Conservation (phyloP, 2,797 vertebrate species). For the Lacerta viridis region DNA sequence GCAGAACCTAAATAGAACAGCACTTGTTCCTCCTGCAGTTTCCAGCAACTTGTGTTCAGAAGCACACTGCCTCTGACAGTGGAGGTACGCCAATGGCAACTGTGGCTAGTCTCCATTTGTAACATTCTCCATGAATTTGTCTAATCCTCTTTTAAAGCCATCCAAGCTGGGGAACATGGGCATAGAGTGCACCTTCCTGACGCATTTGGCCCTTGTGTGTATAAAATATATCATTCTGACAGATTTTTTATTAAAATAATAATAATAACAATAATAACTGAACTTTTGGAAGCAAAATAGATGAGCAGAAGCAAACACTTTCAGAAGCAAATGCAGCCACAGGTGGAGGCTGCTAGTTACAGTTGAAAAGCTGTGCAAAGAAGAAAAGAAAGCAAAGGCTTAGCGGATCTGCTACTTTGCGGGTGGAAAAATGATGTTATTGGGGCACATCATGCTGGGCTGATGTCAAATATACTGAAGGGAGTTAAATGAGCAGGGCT, state of each 20-base stretch:
- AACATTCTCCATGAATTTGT: too few relatives aligned
- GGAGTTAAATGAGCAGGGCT: conserved; percentile 9
- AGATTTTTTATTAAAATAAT: neutral
- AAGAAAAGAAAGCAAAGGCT: conserved; percentile 10
- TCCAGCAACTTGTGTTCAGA: too few relatives aligned
- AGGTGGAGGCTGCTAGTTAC: conserved; percentile 9
- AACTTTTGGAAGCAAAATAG: neutral
- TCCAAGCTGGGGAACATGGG: too few relatives aligned
- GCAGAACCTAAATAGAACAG: too few relatives aligned
- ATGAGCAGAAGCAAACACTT: neutral
- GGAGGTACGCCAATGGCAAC: too few relatives aligned
- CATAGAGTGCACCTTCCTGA: neutral
- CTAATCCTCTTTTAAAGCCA: too few relatives aligned
- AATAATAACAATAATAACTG: neutral
- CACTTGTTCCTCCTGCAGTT: too few relatives aligned
- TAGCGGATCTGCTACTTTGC: neutral
- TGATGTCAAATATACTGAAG: conserved; percentile 1
- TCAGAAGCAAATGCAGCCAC: neutral
- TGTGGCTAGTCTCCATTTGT: too few relatives aligned
- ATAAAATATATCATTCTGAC: neutral
- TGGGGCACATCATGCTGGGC: neutral
- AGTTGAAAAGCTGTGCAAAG: neutral
- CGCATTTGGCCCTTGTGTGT: neutral
- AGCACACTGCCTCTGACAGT: too few relatives aligned
- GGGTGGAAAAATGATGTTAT: neutral